Evolutionary conservation across 2,888 invertebrate genomes (phyloP).

Genomic region (Parnassius orleans): DNA sequence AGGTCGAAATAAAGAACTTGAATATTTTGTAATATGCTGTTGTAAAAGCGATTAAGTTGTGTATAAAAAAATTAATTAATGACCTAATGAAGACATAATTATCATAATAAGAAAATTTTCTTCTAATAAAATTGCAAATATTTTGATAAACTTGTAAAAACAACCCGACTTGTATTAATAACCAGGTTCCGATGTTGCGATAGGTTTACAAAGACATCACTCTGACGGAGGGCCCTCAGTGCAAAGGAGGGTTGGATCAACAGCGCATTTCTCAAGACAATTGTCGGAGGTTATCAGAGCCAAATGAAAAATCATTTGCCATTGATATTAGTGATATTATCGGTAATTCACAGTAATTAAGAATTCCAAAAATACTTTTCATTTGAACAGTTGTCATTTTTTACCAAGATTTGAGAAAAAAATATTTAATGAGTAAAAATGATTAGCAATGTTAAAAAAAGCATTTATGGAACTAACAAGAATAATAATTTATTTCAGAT

Average conservation of each 20-base stretch:
- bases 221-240: conserved; percentile 4
- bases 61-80: too few species aligned
- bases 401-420: not conserved
- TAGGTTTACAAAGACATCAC: conserved; percentile 1
- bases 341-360: not conserved
- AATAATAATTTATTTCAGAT: not conserved
- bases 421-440: not conserved
- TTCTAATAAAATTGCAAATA: too few species aligned
- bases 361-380: not conserved
- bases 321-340: too few species aligned
- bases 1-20: too few species aligned
- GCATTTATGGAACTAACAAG: not conserved
- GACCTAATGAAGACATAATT: too few species aligned
- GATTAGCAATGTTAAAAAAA: not conserved
- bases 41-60: too few species aligned
- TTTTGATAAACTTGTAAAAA: too few species aligned
- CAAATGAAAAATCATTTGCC: not conserved
- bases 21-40: too few species aligned
- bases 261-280: not conserved
- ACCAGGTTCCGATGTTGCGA: not conserved
- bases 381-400: not conserved
- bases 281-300: not conserved
- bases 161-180: not conserved
- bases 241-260: conserved; percentile 6
- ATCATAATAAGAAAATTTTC: too few species aligned